Conservation (phyloP, 1,140 invertebrate species). For the Drosophila sp. region DNA sequence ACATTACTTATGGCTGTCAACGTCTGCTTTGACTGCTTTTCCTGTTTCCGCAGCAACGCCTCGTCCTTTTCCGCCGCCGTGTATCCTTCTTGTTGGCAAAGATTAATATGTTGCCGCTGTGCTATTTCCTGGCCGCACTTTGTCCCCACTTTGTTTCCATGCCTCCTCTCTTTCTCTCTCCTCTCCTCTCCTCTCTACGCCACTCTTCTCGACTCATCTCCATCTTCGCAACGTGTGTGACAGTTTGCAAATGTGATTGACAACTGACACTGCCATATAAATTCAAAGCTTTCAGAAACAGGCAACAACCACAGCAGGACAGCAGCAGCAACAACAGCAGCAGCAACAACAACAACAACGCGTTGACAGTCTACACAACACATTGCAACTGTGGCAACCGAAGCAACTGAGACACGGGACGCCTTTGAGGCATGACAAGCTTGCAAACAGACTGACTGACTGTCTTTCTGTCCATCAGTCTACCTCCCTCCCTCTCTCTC, state of each 20-base stretch:
- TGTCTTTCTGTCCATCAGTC: constrained; percentile 24
- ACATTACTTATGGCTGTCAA: constrained; percentile 82
- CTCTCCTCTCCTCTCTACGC: constrained; percentile 5
- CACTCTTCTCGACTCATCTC: constrained; percentile 22
- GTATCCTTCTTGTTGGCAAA: constrained; percentile 75
- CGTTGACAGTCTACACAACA: constrained; percentile 41
- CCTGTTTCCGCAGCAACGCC: constrained; percentile 72
- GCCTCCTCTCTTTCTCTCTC: too few species aligned
- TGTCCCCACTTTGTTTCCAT: constrained; percentile 52
- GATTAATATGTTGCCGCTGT: constrained; percentile 80
- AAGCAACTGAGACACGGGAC: constrained; percentile 16
- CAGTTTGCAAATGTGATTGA: constrained; percentile 83
- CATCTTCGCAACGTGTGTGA: constrained; percentile 64
- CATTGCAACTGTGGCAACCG: constrained; percentile 32
- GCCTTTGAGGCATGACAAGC: constrained; percentile 62
- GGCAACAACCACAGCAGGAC: constrained; percentile 6
- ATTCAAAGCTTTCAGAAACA: constrained; percentile 73
- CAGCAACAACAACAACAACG: constrained; percentile 26
- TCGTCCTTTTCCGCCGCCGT: constrained; percentile 12
- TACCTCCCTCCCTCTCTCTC: constrained; percentile 33
- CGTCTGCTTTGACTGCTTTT: constrained; percentile 71
- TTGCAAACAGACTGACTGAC: constrained; percentile 33
- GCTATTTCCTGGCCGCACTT: constrained; percentile 56
- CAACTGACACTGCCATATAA: constrained; percentile 82
- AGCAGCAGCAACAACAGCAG: constrained; percentile 7